phyloP scores from a whole-genome alignment of 2,888 invertebrate genomes.

The Ophioninae sp. region DNA sequence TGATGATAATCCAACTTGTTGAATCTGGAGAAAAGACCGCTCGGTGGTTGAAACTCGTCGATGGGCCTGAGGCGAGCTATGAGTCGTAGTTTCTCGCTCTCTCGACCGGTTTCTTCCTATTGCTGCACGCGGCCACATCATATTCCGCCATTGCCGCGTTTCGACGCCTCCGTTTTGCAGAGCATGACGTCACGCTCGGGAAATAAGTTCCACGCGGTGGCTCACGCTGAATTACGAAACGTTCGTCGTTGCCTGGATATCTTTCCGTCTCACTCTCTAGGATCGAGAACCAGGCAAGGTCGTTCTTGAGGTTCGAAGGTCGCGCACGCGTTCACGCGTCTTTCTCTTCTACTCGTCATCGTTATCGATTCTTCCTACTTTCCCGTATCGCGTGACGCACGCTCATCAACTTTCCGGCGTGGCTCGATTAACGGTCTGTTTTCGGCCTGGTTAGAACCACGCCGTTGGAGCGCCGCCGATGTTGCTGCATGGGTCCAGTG shows the following conservation, averaged over 20 bases:
- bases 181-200: conserved; percentile 74
- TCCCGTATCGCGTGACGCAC: not conserved
- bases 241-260: conserved; percentile 66
- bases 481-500: conserved; percentile 95
- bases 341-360: not conserved
- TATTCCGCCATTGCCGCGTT: conserved; percentile 56
- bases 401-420: not conserved
- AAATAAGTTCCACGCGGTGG: conserved; percentile 71
- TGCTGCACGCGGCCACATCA: conserved; percentile 50
- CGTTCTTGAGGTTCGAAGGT: conserved; percentile 35
- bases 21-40: conserved; percentile 29
- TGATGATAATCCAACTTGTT: not conserved
- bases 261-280: not conserved
- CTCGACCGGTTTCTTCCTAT: conserved; percentile 56
- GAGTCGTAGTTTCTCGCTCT: conserved; percentile 55
- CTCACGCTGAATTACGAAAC: conserved; percentile 74
- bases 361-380: not conserved
- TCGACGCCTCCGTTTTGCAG: conserved; percentile 51
- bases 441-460: conserved; percentile 87
- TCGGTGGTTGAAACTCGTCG: conserved; percentile 13
- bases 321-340: conserved; percentile 25
- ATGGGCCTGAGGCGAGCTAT: conserved; percentile 40
- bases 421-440: not conserved
- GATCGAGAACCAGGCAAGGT: conserved; percentile 40
- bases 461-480: conserved; percentile 91